Evolutionary conservation across 2,888 invertebrate genomes (phyloP), one percentile per base, ranked within the genome.

Genomic region (Watsonalla cultraria): DNA sequence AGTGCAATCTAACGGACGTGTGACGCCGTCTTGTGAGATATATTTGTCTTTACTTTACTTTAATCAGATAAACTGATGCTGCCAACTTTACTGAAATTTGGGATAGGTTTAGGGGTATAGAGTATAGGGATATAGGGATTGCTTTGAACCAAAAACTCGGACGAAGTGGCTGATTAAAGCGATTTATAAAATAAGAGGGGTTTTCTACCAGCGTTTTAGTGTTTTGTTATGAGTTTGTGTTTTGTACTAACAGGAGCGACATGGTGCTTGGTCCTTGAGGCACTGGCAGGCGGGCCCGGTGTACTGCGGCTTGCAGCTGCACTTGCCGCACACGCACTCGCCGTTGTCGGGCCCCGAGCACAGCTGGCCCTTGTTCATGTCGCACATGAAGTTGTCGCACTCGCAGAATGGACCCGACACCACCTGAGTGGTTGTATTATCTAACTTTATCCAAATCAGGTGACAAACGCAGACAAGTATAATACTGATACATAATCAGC

Each of bases 301-400:
- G 96, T 96, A 99, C 52, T 94, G 96, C 0, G 93, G 88, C 45
- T 92, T 86, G 80, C 98, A 99, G 46, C 87, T 89, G 82, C 99
- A 99, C 62, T 92, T 91, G 53, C 97, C 97, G 83, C 99, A 99
- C 53, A 94, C 94, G 80, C 99, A 99, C 45, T 88, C 92, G 53
- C 99, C 99, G 77, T 96, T 95, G 15, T 93, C 92, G 0, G 92
- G 90, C 0, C 96, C 97, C 34, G 97, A 96, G 83, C 98, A 98
- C 49, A 96, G 85, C 68, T 92, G 84, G 55, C 95, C 96, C 86
- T 94, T 95, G 89, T 94, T 94, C 68, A 96, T 94, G 79, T 97
- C 97, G 79, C 99, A 99, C 34, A 96, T 96, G 89, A 97, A 98
- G 90, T 98, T 97, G 86, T 99, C 98, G 84, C 99, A 99, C 82